These are phyloP conservation scores for Aurelia aurita complex sp. Pacific DNA, from an alignment of 30 jellyfish, hydroid and myxozoan species.

Conservation along the genomic window DNA sequence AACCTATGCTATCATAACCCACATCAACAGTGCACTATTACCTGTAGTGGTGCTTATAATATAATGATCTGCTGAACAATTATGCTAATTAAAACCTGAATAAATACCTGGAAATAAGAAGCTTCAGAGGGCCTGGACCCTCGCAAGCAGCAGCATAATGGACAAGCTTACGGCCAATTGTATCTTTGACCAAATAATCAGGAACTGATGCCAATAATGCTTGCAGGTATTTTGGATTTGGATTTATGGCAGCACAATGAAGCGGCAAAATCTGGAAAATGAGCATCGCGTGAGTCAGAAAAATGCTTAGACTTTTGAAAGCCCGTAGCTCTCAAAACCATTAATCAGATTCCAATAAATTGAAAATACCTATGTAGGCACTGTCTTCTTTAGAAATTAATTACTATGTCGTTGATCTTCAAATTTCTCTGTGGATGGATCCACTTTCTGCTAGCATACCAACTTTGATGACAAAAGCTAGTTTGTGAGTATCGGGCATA, in stretches of 20 bases:
- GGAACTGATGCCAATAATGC: conserved; percentile 54
- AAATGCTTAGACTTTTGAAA: not conserved
- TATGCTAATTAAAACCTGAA: not conserved
- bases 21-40: too few species aligned
- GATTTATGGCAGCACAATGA: conserved; percentile 86
- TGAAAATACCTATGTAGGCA: too few species aligned
- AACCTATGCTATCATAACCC: too few species aligned
- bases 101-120: conserved; percentile 51
- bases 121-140: conserved; percentile 84
- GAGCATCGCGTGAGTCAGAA: not conserved
- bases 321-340: too few species aligned
- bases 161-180: conserved; percentile 39
- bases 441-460: not conserved
- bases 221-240: conserved; percentile 62
- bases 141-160: conserved; percentile 93
- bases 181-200: conserved; percentile 41
- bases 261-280: conserved; percentile 25
- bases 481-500: too few species aligned
- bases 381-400: too few species aligned
- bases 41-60: too few species aligned
- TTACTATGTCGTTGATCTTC: too few species aligned
- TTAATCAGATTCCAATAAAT: too few species aligned
- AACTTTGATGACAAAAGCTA: not conserved
- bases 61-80: too few species aligned
- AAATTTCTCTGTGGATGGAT: too few species aligned